phyloP scores from a whole-genome alignment of 2,888 invertebrate species.

The Anoplius nigerrimus region DNA sequence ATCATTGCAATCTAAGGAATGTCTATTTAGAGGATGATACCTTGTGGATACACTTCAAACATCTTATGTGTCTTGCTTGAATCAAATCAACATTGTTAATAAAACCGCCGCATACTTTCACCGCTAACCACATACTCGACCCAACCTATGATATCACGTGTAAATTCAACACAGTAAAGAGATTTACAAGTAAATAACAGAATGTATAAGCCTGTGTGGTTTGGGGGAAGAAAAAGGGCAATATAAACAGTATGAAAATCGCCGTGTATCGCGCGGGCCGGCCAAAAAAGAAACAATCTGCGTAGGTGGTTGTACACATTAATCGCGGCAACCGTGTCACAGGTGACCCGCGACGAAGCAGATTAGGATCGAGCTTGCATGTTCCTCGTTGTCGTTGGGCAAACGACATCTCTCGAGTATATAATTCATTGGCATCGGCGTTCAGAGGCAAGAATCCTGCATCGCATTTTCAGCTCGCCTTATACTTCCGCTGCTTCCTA shows the following conservation, averaged over 20 bases:
- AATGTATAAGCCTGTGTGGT: slow-evolving; percentile 20
- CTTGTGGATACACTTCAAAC: too few relatives aligned
- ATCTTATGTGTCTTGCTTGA: background rate
- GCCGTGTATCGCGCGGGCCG: slow-evolving; percentile 47
- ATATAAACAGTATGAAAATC: slow-evolving; percentile 37
- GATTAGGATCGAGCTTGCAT: slow-evolving; percentile 40
- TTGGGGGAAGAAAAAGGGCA: slow-evolving; percentile 15
- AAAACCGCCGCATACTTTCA: slow-evolving; percentile 27
- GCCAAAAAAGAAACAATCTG: slow-evolving; percentile 19
- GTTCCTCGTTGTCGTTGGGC: slow-evolving; percentile 1
- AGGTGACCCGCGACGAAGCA: slow-evolving; percentile 37
- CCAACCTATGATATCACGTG: background rate
- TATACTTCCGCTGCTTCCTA: slow-evolving; percentile 65
- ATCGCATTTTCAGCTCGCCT: slow-evolving; percentile 62
- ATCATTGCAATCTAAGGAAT: too few relatives aligned
- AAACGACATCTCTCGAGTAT: slow-evolving; percentile 4
- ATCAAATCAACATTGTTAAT: slow-evolving; percentile 25
- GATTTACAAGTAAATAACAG: background rate
- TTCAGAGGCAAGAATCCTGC: slow-evolving; percentile 27
- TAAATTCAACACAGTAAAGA: slow-evolving; percentile 3
- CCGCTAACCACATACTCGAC: slow-evolving; percentile 22
- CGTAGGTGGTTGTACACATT: slow-evolving; percentile 32
- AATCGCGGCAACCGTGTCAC: slow-evolving; percentile 38
- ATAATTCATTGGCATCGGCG: slow-evolving; percentile 17
- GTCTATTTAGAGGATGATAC: too few relatives aligned